Evolutionary conservation across 2,113 vertebrate species (phyloP), one percentile per base, ranked within the genome.

Genomic region (Arizona elegans): DNA sequence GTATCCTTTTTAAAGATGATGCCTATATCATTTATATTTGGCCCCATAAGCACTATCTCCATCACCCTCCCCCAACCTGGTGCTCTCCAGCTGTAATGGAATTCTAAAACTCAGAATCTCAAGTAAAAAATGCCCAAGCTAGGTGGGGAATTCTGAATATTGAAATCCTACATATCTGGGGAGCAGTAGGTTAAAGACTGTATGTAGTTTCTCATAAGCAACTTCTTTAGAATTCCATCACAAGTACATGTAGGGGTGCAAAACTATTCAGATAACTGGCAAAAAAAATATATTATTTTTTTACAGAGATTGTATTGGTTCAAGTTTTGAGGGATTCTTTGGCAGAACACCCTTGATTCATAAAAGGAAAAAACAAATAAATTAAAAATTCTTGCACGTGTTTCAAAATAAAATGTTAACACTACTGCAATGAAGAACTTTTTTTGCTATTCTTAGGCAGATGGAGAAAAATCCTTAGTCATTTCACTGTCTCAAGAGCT

Each of bases 401-500:
- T 52, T 88, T 53, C 87, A 88, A 23, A 85, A 47, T 86, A 5
- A 86, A 81, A 85, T 55, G 11, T 15, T 56, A 91, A 8, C 47
- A 90, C 53, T 47, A 23, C 5, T 24, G 13, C 33, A 85, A 8
- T 17, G 6, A 43, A 43, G 3, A 55, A 19, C 52, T 12, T 50
- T 70, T 58, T 29, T 33, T 55, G n/a, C 7, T 86, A 24, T 75
- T 56, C 21, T 58, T 50, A 3, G 33, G 13, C 11, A 29, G 24
- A 15, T n/a, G 2, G 86, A 26, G 12, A 87, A 87, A 53, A 53
- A 11, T 10, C 43, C 10, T 90, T 95, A 96, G 95, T 96, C 96
- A 96, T 96, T 96, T 94, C 96, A 96, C 93, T 95, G 95, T 90
- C 96, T 96, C 94, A 0, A 87, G 55, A 94, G 91, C 54, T 86